These are phyloP conservation scores for Pelodytes ibericus DNA, from an alignment of 2,797 vertebrate species.

Conservation along the genomic window DNA sequence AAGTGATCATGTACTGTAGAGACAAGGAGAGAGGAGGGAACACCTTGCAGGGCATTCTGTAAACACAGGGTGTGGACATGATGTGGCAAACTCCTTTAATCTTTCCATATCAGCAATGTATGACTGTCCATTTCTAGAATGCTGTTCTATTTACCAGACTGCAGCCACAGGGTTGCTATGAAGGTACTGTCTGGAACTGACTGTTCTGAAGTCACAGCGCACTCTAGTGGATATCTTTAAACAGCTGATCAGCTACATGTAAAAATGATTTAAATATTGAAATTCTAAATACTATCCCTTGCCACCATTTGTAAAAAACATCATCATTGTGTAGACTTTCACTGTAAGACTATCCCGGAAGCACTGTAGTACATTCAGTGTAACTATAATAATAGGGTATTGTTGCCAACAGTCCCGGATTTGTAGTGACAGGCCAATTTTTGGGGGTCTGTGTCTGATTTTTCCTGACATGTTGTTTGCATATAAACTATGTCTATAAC, in stretches of 20 bases:
- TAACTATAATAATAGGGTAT: no score
- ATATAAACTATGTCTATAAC: no score
- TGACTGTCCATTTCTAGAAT: slow-evolving; percentile 6
- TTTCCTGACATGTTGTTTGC: no score
- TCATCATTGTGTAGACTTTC: no score
- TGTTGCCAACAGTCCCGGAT: no score
- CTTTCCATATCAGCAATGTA: slow-evolving; percentile 17
- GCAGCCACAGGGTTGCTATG: neutral
- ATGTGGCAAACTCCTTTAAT: slow-evolving; percentile 37
- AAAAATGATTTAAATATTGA: no score
- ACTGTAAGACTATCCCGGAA: no score
- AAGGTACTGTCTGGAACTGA: neutral
- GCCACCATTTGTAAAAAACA: no score
- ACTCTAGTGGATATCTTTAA: slow-evolving; percentile 26
- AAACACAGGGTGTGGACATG: slow-evolving; percentile 39
- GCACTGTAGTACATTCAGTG: no score
- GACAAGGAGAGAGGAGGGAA: slow-evolving; percentile 12
- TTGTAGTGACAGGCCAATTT: no score
- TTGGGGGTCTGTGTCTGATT: no score
- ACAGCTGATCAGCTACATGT: neutral
- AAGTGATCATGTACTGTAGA: slow-evolving; percentile 24
- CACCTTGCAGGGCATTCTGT: slow-evolving; percentile 44
- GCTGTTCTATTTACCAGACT: slow-evolving; percentile 7
- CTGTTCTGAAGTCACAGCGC: slow-evolving; percentile 8
- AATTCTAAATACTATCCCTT: no score